Evolutionary conservation across 1,140 invertebrate genomes (phyloP).

Genomic region (Solen grandis): DNA sequence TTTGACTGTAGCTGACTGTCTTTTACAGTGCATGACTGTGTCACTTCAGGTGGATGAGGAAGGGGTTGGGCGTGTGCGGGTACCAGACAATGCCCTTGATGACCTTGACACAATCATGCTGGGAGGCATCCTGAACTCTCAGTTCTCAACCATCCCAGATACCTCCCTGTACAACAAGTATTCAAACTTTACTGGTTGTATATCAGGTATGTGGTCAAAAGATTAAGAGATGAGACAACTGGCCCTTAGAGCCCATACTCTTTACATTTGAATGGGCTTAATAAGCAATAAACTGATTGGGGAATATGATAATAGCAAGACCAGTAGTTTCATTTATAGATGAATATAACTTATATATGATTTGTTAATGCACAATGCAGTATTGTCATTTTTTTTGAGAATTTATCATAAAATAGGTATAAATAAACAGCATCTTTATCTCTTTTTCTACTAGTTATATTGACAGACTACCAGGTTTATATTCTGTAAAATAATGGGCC

Average conservation of each 20-base stretch:
- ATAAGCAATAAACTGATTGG: not conserved
- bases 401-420: too few relatives aligned
- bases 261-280: not conserved
- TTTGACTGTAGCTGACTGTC: not conserved
- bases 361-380: too few relatives aligned
- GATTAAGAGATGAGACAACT: not conserved
- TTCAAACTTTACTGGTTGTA: conserved; percentile 74
- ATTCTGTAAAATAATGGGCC: too few relatives aligned
- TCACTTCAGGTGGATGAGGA: conserved; percentile 53
- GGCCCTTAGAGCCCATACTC: not conserved
- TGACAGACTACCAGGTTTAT: too few relatives aligned
- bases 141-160: conserved; percentile 53
- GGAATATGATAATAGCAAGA: too few relatives aligned
- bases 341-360: too few relatives aligned
- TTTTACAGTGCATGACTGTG: not conserved
- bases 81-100: conserved; percentile 53
- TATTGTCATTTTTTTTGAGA: too few relatives aligned
- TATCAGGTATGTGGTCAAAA: conserved; percentile 68
- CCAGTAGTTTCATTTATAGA: too few relatives aligned
- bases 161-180: conserved; percentile 39
- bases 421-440: too few relatives aligned
- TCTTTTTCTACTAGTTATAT: too few relatives aligned
- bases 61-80: conserved; percentile 47
- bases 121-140: conserved; percentile 57
- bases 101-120: conserved; percentile 62